A percentile compares a stretch with the other conserved stretches of the same genome.
phyloP scores from a whole-genome alignment of 2,888 invertebrate genomes.

The Glaucopsyche alexis region DNA sequence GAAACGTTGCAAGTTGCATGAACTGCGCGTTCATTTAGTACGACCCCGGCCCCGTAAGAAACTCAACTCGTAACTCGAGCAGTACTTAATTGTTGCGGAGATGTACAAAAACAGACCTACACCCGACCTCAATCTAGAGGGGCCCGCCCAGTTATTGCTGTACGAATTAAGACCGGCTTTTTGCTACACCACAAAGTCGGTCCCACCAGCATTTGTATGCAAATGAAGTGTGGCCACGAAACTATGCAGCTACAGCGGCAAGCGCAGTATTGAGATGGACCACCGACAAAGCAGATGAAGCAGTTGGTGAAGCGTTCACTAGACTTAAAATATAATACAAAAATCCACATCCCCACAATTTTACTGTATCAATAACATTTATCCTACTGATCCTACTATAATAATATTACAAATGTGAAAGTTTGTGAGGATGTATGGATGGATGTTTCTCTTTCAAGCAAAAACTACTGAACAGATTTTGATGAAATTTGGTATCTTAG shows the following conservation, averaged over 20 bases:
- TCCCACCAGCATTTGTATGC: slow-evolving; percentile 69
- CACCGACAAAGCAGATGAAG: not conserved
- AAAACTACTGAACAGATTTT: no score
- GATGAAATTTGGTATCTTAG: no score
- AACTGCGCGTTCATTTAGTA: not conserved
- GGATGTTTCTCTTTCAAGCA: no score
- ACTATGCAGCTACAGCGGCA: not conserved
- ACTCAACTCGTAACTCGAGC: slow-evolving; percentile 5
- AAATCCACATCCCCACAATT: no score
- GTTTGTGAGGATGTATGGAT: no score
- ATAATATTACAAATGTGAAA: no score
- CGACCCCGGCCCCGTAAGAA: not conserved
- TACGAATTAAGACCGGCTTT: slow-evolving; percentile 69
- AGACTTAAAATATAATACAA: no score
- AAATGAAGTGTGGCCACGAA: slow-evolving; percentile 70
- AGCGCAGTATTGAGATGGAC: not conserved
- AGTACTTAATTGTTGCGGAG: slow-evolving; percentile 6
- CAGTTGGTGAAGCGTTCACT: not conserved
- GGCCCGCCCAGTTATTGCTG: slow-evolving; percentile 62
- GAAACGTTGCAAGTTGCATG: not conserved
- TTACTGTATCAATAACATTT: no score
- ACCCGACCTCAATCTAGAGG: slow-evolving; percentile 58
- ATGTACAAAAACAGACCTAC: slow-evolving; percentile 17
- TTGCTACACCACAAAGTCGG: slow-evolving; percentile 72
- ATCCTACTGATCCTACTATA: no score